Conservation (phyloP, 2,888 invertebrate species). For the Eristalinus sepulchralis region DNA sequence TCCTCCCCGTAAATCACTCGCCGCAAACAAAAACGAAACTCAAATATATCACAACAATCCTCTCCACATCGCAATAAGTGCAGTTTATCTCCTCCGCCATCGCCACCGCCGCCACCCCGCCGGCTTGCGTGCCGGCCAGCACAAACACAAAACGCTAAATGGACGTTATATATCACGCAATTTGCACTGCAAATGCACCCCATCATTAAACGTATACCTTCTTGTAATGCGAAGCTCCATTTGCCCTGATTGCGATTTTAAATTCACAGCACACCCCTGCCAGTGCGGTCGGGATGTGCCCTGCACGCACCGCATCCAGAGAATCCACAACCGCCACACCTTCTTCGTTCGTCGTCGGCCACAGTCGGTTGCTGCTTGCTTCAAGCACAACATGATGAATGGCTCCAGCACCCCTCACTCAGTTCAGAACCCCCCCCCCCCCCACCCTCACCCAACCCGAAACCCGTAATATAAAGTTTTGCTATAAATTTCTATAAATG, state of each 20-base stretch:
- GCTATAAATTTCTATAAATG: constrained; percentile 68
- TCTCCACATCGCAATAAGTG: constrained; percentile 29
- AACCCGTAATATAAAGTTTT: constrained; percentile 57
- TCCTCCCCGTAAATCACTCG: constrained; percentile 35
- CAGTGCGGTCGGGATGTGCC: constrained; percentile 18
- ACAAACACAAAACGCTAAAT: constrained; percentile 48
- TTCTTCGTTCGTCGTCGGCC: constrained; percentile 12
- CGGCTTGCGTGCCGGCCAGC: constrained; percentile 4
- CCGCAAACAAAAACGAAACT: constrained; percentile 27
- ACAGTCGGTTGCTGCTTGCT: background rate
- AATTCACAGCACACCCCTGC: constrained; percentile 49
- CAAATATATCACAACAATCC: constrained; percentile 40
- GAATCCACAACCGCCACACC: background rate
- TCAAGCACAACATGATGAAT: constrained; percentile 44
- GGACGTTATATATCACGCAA: constrained; percentile 64
- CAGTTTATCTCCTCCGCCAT: constrained; percentile 45
- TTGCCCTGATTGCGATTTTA: constrained; percentile 67
- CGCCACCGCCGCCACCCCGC: constrained; percentile 16
- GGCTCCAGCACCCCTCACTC: constrained; percentile 5
- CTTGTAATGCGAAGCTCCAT: constrained; percentile 54
- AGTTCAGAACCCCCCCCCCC: background rate
- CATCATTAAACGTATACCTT: constrained; percentile 50
- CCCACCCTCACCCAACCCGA: constrained; percentile 11
- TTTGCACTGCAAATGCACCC: constrained; percentile 58
- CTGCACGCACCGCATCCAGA: constrained; percentile 59